phyloP scores from a whole-genome alignment of 2,797 vertebrate genomes.

The Acanthurus tractus region DNA sequence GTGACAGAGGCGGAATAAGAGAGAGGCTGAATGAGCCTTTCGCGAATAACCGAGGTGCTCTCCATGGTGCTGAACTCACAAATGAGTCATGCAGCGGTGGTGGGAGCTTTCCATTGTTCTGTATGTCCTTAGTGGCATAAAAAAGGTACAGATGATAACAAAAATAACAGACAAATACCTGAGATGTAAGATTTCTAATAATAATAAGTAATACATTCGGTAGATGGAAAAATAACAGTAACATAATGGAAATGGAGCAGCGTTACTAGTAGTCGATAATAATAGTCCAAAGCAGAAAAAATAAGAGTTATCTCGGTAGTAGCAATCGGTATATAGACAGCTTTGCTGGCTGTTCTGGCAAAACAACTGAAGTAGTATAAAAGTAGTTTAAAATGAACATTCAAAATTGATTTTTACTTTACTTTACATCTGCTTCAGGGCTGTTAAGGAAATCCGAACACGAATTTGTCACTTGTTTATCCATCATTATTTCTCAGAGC shows the following conservation, averaged over 20 bases:
- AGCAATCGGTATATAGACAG: not conserved
- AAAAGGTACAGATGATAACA: constrained; percentile 1
- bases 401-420: too few relatives aligned
- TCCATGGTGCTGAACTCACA: constrained; percentile 60
- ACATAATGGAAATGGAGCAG: not conserved
- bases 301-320: not conserved
- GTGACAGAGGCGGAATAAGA: constrained; percentile 45
- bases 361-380: too few relatives aligned
- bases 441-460: not conserved
- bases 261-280: not conserved
- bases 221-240: not conserved
- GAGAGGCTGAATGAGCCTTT: constrained; percentile 52
- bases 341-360: not conserved
- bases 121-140: not conserved
- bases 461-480: not conserved
- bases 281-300: not conserved
- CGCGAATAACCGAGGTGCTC: constrained; percentile 50
- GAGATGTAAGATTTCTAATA: not conserved
- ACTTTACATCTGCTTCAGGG: not conserved
- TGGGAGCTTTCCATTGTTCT: constrained; percentile 26
- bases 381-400: too few relatives aligned
- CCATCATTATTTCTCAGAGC: not conserved
- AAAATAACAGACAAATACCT: not conserved
- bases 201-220: not conserved
- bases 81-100: constrained; percentile 17